Base-by-base conservation (phyloP, 2,888 invertebrate genomes). In the Ochropacha duplaris region DNA sequence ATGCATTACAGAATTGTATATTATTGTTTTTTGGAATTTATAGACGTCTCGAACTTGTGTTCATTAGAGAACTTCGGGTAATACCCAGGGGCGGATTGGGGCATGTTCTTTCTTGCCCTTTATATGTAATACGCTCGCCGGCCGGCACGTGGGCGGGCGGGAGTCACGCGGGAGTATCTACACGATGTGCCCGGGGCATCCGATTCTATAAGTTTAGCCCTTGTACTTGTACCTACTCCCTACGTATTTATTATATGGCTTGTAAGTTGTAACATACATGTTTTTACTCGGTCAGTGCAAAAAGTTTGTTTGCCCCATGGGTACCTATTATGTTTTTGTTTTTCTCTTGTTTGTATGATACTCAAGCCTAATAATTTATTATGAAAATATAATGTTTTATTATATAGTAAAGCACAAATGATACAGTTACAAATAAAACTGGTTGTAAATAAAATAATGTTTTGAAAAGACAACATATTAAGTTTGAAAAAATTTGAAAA, bases 101-200 rank as follows among this genome's bases (percentile, higher is more conserved):
- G 57, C 55, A 49, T 55, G 54, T 57, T 50, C 50, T 44, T 51
- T 56, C 57, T 60, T 61, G 61, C 65, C 63, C 57, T 65, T 66
- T 66, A 62, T 59, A n/a, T n/a, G n/a, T n/a, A 62, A 64, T 65
- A 61, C 49, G 56, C 55, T 58, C 57, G 57, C 54, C 49, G 54
- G 57, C 54, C 49, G 54, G 57, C 56, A 56, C 58, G 39, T 16
- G 36, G 28, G 28, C 26, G 22, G 14, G 12, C 34, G 31, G 44
- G 19, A 44, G 44, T 44, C 54, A 54, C 54, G 36, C 22, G 54
- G 34, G 36, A 54, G 16, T 34, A n/a, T n/a, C n/a, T n/a, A 54
- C 54, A 22, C 54, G 31, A 22, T 51, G 22, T 26, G 54, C 54
- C 39, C 36, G 28, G 19, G 52, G 52, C 52, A 11, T 31, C 31